Evolutionary conservation across 1,140 invertebrate genomes (phyloP).

Genomic region (Lordiphosa collinella): DNA sequence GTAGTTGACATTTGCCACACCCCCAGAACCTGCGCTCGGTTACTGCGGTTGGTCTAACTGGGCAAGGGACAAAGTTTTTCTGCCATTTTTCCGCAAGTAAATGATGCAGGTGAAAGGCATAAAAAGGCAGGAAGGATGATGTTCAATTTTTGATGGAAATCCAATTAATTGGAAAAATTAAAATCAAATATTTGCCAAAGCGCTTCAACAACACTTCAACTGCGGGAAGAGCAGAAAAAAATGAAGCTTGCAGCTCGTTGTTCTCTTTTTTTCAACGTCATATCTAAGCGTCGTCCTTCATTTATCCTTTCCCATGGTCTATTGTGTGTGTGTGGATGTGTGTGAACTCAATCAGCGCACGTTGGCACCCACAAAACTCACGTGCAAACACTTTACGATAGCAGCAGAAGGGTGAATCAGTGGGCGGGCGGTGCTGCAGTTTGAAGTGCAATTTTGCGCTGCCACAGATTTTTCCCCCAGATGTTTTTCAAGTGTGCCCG

Average conservation of each 20-base stretch:
- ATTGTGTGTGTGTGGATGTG: conserved; percentile 7
- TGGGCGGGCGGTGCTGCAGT: conserved; percentile 4
- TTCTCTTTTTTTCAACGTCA: conserved; percentile 22
- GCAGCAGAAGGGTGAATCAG: neutral
- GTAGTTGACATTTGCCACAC: conserved; percentile 71
- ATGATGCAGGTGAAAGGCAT: conserved; percentile 15
- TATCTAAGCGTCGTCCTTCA: conserved; percentile 70
- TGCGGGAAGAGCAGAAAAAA: neutral
- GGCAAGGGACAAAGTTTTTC: conserved; percentile 52
- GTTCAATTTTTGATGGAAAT: conserved; percentile 70
- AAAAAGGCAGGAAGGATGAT: conserved; percentile 12
- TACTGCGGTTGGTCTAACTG: conserved; percentile 27
- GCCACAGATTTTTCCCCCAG: conserved; percentile 58
- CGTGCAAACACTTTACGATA: conserved; percentile 74
- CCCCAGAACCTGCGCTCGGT: conserved; percentile 4
- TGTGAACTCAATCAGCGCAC: conserved; percentile 71
- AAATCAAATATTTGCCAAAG: conserved; percentile 76
- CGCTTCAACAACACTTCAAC: conserved; percentile 66
- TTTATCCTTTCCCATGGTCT: conserved; percentile 59
- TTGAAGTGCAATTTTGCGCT: conserved; percentile 71
- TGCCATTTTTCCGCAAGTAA: conserved; percentile 23
- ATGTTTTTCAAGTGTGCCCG: conserved; percentile 50
- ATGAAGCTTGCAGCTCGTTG: neutral
- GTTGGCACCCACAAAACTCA: conserved; percentile 68
- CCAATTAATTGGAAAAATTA: conserved; percentile 77